Conservation (phyloP, 2,113 vertebrate genomes). For the Bubo bubo region DNA sequence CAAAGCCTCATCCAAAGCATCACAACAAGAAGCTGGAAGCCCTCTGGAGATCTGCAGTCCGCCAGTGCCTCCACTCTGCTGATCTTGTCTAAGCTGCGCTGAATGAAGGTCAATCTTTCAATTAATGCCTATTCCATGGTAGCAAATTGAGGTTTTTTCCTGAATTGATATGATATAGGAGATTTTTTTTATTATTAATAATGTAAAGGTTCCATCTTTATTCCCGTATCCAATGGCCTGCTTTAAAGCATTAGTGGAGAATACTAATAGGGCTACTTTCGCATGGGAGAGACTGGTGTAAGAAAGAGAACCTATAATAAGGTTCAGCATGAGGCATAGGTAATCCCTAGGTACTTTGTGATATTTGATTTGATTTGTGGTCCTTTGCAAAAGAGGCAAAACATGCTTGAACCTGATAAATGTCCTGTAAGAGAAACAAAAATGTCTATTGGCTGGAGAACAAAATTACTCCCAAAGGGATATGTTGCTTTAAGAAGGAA, state of each 20-base stretch:
- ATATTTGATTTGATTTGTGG: conserved; percentile 63
- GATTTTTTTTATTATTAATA: conserved; percentile 19
- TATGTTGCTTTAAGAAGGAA: background rate
- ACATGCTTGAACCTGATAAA: conserved; percentile 3
- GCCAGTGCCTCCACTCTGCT: conserved; percentile 14
- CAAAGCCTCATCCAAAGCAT: background rate
- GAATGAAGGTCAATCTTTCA: conserved; percentile 61
- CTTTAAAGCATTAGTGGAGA: background rate
- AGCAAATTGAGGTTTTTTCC: background rate
- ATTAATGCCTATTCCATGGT: background rate
- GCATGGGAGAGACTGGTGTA: background rate
- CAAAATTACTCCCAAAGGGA: conserved; percentile 6
- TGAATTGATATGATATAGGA: conserved; percentile 31
- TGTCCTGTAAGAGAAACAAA: background rate
- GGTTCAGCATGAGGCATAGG: background rate
- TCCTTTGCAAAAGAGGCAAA: conserved; percentile 23
- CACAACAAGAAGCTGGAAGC: conserved; percentile 12
- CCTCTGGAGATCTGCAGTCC: conserved; percentile 39
- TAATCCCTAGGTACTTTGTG: conserved; percentile 20
- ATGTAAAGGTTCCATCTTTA: conserved; percentile 4
- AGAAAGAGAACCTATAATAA: background rate
- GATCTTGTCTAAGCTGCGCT: conserved; percentile 32
- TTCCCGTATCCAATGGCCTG: background rate
- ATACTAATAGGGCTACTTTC: background rate
- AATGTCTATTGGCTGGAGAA: background rate